Conservation (phyloP, 2,113 vertebrate species). For the Halichoeres trimaculatus region DNA sequence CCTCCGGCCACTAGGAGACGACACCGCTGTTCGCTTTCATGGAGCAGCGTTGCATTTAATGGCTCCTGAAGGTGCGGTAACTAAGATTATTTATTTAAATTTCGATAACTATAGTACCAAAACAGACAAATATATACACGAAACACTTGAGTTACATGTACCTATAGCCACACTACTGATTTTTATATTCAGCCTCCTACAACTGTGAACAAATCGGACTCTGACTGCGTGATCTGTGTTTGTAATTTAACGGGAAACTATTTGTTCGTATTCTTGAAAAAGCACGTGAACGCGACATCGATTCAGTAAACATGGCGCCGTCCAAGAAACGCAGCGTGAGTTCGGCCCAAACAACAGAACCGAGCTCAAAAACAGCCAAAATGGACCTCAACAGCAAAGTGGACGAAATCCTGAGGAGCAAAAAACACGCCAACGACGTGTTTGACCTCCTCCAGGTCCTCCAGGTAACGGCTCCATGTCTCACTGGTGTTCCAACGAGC, state of each 20-base stretch:
- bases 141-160: too few species aligned
- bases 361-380: constrained; percentile 58
- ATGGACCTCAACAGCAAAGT: constrained; percentile 58
- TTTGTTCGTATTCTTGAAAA: not conserved
- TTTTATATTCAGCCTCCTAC: too few species aligned
- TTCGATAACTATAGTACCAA: too few species aligned
- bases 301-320: constrained; percentile 78
- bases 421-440: constrained; percentile 86
- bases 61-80: not conserved
- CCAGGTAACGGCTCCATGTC: constrained; percentile 57
- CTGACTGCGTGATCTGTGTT: not conserved
- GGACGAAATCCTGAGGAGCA: constrained; percentile 80
- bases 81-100: rapidly evolving
- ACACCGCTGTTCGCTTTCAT: not conserved
- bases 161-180: too few species aligned
- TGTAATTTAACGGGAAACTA: too few species aligned
- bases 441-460: constrained; percentile 88
- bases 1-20: constrained; percentile 43
- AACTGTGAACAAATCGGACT: too few species aligned
- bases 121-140: too few species aligned
- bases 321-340: constrained; percentile 79
- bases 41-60: constrained; percentile 15
- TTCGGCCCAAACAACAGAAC: constrained; percentile 18
- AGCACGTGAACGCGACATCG: constrained; percentile 9
- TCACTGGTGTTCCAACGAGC: not conserved